Conservation (phyloP, 2,888 invertebrate species). For the Platycheirus albimanus region DNA sequence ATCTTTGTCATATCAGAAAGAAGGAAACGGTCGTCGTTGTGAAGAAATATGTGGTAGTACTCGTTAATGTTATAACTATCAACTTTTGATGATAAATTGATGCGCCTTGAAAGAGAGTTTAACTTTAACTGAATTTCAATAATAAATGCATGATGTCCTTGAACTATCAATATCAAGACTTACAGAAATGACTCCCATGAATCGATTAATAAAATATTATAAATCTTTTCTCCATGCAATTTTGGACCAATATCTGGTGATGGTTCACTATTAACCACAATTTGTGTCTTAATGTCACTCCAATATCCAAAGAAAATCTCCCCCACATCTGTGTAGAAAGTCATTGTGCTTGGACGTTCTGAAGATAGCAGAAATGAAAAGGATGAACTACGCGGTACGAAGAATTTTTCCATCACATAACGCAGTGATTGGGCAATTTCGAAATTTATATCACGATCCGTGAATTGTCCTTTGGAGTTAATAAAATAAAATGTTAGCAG, state of each 20-base stretch:
- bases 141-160: no score
- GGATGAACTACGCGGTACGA: conserved; percentile 75
- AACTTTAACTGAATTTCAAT: background rate
- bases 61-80: conserved; percentile 76
- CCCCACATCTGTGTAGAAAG: conserved; percentile 75
- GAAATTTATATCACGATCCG: conserved; percentile 68
- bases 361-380: conserved; percentile 77
- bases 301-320: conserved; percentile 75
- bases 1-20: conserved; percentile 76
- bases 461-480: conserved; percentile 8
- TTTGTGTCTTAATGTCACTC: conserved; percentile 75
- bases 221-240: conserved; percentile 50
- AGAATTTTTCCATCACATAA: conserved; percentile 76
- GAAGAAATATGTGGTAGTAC: conserved; percentile 78
- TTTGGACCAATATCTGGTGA: background rate
- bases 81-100: conserved; percentile 76
- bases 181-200: conserved; percentile 78
- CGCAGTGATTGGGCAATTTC: conserved; percentile 76
- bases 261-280: conserved; percentile 73
- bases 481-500: conserved; percentile 14
- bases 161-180: conserved; percentile 48
- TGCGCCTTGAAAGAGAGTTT: conserved; percentile 65
- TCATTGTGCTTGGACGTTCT: conserved; percentile 72
- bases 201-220: conserved; percentile 76
- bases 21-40: conserved; percentile 74